Percentiles rank a stretch among this genome's conserved stretches.
These are phyloP conservation scores for Gasterosteus aculeatus DNA, from an alignment of 2,113 vertebrate species.

Conservation along the genomic window DNA sequence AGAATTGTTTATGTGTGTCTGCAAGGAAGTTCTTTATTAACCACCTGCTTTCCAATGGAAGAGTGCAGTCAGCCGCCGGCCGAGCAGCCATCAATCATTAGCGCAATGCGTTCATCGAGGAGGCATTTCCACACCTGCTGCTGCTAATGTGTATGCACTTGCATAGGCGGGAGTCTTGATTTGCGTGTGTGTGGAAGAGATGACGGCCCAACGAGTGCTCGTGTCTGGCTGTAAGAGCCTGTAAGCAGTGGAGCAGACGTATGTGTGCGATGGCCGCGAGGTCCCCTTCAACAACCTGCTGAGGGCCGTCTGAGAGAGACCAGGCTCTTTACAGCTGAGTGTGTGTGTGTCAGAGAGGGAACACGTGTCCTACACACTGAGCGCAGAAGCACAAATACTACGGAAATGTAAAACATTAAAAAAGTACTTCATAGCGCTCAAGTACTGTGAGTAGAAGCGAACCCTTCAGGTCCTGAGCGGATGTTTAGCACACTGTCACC, in stretches of 20 bases:
- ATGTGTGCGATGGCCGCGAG: slow-evolving; percentile 11
- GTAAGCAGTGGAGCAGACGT: slow-evolving; percentile 45
- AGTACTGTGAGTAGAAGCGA: no score
- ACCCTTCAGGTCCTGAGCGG: no score
- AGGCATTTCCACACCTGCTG: slow-evolving; percentile 42
- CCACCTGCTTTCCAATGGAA: slow-evolving; percentile 72
- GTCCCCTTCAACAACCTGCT: slow-evolving; percentile 29
- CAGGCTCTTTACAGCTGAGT: neutral
- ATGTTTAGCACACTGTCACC: no score
- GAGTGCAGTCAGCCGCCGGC: slow-evolving; percentile 67
- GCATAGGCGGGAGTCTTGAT: slow-evolving; percentile 29
- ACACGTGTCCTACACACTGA: neutral
- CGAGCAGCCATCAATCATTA: slow-evolving; percentile 76
- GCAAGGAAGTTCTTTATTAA: slow-evolving; percentile 73
- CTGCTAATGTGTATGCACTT: slow-evolving; percentile 28
- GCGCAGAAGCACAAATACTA: neutral
- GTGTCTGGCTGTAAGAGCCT: slow-evolving; percentile 60
- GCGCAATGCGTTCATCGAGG: slow-evolving; percentile 72
- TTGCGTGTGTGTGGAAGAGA: slow-evolving; percentile 49
- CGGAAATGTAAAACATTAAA: neutral
- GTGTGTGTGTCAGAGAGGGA: neutral
- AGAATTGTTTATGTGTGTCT: slow-evolving; percentile 27
- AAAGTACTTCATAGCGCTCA: no score
- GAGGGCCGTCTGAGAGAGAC: slow-evolving; percentile 36
- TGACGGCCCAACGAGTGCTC: slow-evolving; percentile 72